Evolutionary conservation across 2,888 invertebrate genomes (phyloP), one percentile per base, ranked within the genome.

Genomic region (Epicampocera succincta): DNA sequence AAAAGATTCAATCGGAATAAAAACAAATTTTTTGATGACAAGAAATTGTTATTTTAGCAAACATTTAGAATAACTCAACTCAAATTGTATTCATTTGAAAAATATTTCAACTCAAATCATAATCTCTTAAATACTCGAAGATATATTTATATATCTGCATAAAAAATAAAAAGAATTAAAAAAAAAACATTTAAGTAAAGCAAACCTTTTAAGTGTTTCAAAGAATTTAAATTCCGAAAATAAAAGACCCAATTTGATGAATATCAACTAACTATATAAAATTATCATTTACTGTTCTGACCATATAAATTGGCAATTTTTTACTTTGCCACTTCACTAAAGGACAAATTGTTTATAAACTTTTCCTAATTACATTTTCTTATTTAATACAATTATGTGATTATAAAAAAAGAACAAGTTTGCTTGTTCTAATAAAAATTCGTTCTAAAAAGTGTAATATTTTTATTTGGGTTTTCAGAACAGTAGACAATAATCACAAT

Each of bases 71-170:
- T 12, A 29, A 29, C n/a, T 25, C n/a, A 15, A 44, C 44, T 44
- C 33, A 33, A 33, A 33, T 33, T 33, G 13, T 50, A 50, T 50
- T 19, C 11, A 17, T 56, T 33, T 4, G 9, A 19, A 15, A n/a
- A 29, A 61, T 17, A 52, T 25, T 56, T 12, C 29, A 33, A 46
- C 69, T 77, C 40, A 71, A 61, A 54, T 60, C 61, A 75, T 74
- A 68, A 61, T 79, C 68, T 54, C 61, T 63, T 75, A 66, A 79
- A 75, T 80, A 80, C 72, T 79, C 74, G 60, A 78, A 61, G n/a
- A n/a, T 52, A 73, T 48, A 54, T 42, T 48, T 5, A 61, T 68
- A 40, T 63, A 40, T 33, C 40, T 71, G 5, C 56, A 50, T 58
- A 17, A 25, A n/a, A n/a, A n/a, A n/a, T n/a, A n/a, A n/a, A n/a